Evolutionary conservation across 2,888 invertebrate genomes (phyloP), one percentile per base, ranked within the genome.

Genomic region (Tridacna gigas): DNA sequence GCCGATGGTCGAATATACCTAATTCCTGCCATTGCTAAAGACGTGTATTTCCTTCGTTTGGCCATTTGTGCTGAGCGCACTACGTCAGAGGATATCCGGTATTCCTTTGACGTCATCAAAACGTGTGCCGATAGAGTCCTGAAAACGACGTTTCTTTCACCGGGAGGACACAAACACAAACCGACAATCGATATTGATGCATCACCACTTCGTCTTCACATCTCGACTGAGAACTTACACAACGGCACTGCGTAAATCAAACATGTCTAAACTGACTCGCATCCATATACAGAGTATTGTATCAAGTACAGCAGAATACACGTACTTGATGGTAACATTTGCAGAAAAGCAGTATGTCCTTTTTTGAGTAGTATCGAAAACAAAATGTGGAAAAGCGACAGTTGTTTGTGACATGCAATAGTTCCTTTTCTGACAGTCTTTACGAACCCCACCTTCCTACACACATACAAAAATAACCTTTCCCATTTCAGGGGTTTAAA

Each of bases 21-120:
- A 26, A 89, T 90, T 48, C 90, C 90, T 26, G 90, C 89, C 65
- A 85, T 88, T 9, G 79, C 79, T n/a, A 76, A 82, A 51, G 79
- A 87, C 65, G 63, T 86, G 13, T 90, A 90, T 76, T 89, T 88
- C 76, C 86, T 90, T 25, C 83, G 90, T n/a, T 60, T 90, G 26
- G 89, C 90, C 26, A 74, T 89, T 20, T 88, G 88, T 63, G 88
- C 90, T 15, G 89, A 89, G 66, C 69, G 90, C 28, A 90, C 90
- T 26, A 88, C 87, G 11, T 84, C 85, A 7, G 80, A 82, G 13
- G 89, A 90, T 74, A 80, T 90, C 56, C 71, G 76, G 25, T 83
- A 81, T 51, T 90, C 89, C 0, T 90, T 86, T 75, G 60, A 66
- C 26, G 89, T 87, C 66, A 84, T 90, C 56, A 83, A 80, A 76